Percentiles rank a stretch among this genome's conserved stretches.
These are phyloP conservation scores for Catalaphyllia jardinei DNA, from an alignment of 64 coral and sea anemone genomes.

Conservation along the genomic window DNA sequence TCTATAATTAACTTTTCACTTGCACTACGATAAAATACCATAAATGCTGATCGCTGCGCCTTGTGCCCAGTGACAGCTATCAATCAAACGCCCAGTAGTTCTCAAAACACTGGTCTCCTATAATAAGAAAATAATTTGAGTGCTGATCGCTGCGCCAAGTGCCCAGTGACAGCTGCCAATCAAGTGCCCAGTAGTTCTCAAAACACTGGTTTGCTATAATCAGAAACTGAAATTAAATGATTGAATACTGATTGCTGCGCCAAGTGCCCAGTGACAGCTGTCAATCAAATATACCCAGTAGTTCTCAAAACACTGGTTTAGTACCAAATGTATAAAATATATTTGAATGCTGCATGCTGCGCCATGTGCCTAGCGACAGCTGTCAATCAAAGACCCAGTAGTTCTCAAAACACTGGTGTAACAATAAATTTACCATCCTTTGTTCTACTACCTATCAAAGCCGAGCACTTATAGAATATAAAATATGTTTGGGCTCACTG, in stretches of 20 bases:
- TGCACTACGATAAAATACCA: not conserved
- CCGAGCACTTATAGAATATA: not conserved
- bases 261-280: constrained; percentile 17
- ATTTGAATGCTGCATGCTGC: constrained; percentile 8
- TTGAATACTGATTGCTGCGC: constrained; percentile 6
- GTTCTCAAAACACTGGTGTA: constrained; percentile 20
- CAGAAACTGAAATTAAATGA: not conserved
- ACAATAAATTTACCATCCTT: not conserved
- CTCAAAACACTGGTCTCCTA: not conserved
- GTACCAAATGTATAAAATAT: not conserved
- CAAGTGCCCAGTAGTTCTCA: constrained; percentile 43
- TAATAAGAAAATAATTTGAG: not conserved
- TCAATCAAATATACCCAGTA: not conserved
- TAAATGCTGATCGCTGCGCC: constrained; percentile 10
- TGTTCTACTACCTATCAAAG: not conserved
- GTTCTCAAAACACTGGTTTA: constrained; percentile 40
- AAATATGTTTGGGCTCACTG: constrained; percentile 5
- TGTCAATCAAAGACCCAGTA: not conserved
- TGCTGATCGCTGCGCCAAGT: not conserved
- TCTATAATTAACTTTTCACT: not conserved
- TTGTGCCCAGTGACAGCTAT: constrained; percentile 10
- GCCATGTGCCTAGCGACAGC: constrained; percentile 13
- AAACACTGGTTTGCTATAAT: constrained; percentile 2
- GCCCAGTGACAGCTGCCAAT: constrained; percentile 19
- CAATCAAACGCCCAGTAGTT: constrained; percentile 5